Percentiles rank a stretch among this genome's conserved stretches.
Evolutionary conservation across 2,797 vertebrate species (phyloP).

Genomic region (Hybognathus amarus): DNA sequence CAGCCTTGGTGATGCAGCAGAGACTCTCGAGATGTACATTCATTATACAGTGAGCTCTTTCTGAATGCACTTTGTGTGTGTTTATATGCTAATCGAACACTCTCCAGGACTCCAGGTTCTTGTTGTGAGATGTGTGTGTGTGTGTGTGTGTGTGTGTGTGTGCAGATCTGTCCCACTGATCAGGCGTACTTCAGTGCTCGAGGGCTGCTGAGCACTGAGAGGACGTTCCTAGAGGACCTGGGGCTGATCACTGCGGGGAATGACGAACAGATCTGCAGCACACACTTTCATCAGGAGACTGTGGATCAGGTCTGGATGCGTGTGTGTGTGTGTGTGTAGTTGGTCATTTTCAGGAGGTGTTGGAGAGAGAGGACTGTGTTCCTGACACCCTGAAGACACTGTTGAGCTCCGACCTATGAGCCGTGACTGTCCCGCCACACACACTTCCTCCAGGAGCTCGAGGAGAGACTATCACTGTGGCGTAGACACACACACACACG

Average conservation of each 20-base stretch:
- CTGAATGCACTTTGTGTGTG: too few species aligned
- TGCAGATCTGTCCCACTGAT: conserved; percentile 92
- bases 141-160: conserved; percentile 41
- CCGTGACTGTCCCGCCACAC: conserved; percentile 94
- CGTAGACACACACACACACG: conserved; percentile 72
- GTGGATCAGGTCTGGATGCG: not conserved
- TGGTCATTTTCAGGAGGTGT: conserved; percentile 85
- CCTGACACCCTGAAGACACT: conserved; percentile 86
- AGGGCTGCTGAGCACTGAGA: conserved; percentile 91
- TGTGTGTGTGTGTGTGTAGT: conserved; percentile 26
- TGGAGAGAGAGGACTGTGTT: conserved; percentile 87
- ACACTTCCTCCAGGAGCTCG: conserved; percentile 94
- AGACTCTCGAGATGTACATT: too few species aligned
- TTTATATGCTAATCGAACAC: too few species aligned
- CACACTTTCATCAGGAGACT: not conserved
- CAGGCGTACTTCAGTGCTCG: conserved; percentile 97
- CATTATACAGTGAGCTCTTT: too few species aligned
- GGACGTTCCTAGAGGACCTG: conserved; percentile 96
- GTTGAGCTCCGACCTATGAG: conserved; percentile 89
- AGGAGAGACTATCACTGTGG: conserved; percentile 95
- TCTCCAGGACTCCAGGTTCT: too few species aligned
- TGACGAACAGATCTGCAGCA: conserved; percentile 6
- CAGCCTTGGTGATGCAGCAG: too few species aligned
- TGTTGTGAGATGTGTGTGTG: conserved; percentile 54
- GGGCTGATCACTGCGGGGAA: conserved; percentile 92